phyloP scores from a whole-genome alignment of 2,797 vertebrate genomes.

The Loris lydekkerianus region DNA sequence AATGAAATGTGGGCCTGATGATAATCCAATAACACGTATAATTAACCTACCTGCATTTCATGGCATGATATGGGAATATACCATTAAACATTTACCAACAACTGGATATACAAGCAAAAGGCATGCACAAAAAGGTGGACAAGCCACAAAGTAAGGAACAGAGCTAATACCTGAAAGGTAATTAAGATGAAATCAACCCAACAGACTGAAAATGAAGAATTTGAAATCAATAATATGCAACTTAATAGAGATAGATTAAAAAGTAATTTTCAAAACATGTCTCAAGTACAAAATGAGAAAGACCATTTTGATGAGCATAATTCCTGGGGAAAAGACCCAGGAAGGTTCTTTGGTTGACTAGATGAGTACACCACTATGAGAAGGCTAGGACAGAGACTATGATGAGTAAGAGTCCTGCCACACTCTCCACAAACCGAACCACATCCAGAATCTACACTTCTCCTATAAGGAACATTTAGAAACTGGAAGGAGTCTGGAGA shows the following conservation, averaged over 20 bases:
- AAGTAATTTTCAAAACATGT: neutral
- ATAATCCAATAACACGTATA: neutral
- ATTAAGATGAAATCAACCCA: constrained; percentile 4
- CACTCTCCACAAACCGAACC: neutral
- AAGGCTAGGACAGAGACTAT: neutral
- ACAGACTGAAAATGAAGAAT: neutral
- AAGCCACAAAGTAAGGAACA: neutral
- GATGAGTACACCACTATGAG: neutral
- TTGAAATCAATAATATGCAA: constrained; percentile 29
- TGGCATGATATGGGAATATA: neutral
- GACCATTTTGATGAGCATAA: neutral
- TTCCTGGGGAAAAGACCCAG: neutral
- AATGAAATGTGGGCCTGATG: neutral
- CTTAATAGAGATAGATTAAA: neutral
- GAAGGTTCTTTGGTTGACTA: neutral
- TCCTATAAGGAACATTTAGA: neutral
- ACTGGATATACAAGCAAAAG: neutral
- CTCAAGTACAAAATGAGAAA: neutral
- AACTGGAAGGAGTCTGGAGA: neutral
- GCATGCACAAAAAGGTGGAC: neutral
- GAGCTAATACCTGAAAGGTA: neutral
- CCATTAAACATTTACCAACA: neutral
- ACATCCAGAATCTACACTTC: neutral
- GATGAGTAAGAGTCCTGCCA: neutral
- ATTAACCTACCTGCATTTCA: neutral